phyloP scores from a whole-genome alignment of 2,888 invertebrate species.

The Aplocera efformata region DNA sequence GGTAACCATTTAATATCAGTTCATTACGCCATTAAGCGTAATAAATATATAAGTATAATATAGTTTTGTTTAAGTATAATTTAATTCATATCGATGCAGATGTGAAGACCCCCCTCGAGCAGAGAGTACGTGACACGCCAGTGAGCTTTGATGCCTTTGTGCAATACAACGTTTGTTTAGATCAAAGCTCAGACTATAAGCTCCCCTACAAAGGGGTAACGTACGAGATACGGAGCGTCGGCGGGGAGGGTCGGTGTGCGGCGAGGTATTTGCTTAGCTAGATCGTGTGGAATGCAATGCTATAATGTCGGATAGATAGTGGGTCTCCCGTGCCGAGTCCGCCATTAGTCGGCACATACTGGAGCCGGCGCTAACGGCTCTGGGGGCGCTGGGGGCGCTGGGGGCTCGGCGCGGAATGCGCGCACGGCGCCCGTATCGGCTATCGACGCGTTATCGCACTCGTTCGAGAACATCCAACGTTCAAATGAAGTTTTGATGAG shows the following conservation, averaged over 20 bases:
- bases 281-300: conserved; percentile 40
- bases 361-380: too few species aligned
- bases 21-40: too few species aligned
- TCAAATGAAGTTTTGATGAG: conserved; percentile 28
- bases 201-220: conserved; percentile 21
- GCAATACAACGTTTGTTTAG: conserved; percentile 1
- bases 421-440: conserved; percentile 20
- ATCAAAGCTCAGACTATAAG: not conserved
- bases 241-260: conserved; percentile 19
- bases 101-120: too few species aligned
- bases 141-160: conserved; percentile 1
- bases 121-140: too few species aligned
- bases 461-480: conserved; percentile 15
- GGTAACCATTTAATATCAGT: too few species aligned
- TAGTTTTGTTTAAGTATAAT: too few species aligned
- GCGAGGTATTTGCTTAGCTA: conserved; percentile 37
- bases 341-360: conserved; percentile 10
- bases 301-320: conserved; percentile 15
- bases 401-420: not conserved
- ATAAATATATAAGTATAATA: too few species aligned
- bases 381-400: not conserved
- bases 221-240: conserved; percentile 9
- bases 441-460: conserved; percentile 24
- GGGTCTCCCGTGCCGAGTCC: conserved; percentile 3
- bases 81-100: too few species aligned